Evolutionary conservation across 2,113 vertebrate species (phyloP), one percentile per base, ranked within the genome.

Genomic region (Aramus guarauna): DNA sequence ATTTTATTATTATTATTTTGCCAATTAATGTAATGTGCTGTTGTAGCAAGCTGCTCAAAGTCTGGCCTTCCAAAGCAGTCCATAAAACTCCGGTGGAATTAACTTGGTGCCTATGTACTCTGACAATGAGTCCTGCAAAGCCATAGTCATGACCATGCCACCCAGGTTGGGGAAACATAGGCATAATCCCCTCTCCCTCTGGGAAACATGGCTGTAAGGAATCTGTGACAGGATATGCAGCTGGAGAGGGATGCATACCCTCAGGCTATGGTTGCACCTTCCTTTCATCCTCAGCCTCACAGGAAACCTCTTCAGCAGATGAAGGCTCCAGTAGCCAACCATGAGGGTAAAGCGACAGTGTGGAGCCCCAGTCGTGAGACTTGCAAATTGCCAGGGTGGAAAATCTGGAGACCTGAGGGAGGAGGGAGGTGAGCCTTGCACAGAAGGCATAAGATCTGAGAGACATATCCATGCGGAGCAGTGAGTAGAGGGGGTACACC

Each of bases 121-220:
- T 79, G 32, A 60, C 7, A 24, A 26, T 3, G 6, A 29, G 12
- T 37, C 19, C 56, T 78, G 16, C 14, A 74, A 69, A 88, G 9
- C 29, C 13, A 7, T 56, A 11, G 12, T n/a, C 77, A 27, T 20
- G 9, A 45, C 19, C 10, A 45, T 23, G n/a, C 7, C 21, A 56
- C 11, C 11, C 45, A 64, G 14, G 7, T 0, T 60, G 43, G 9
- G 37, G 39, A 63, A 85, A 20, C 12, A 32, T 11, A 60, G 36
- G 17, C 0, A 0, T 27, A 60, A 53, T 2, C 6, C 21, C 6
- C 2, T 76, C 7, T 23, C 2, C 9, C 3, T 55, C 14, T 52
- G 34, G 36, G 22, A n/a, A 26, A 67, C 2, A 5, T 13, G 55
- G 9, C 37, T 56, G 16, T 20, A 29, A 58, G 30, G 3, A 67